Percentiles rank a stretch among this genome's conserved stretches.
Evolutionary conservation across 2,797 vertebrate species (phyloP).

Genomic region (Myotis findleyi): DNA sequence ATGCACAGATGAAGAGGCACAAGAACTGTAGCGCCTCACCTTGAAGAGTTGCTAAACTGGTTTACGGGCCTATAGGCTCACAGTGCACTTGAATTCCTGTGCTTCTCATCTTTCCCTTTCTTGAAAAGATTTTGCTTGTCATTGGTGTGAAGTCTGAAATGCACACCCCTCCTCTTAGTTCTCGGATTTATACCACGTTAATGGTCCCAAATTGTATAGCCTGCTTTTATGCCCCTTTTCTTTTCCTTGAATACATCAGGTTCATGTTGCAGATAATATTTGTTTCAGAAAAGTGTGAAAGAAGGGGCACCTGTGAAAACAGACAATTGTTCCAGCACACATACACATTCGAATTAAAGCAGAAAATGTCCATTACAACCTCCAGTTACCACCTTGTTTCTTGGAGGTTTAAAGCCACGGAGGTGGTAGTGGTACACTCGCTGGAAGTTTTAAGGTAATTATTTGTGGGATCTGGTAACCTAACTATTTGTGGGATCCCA

Average conservation of each 20-base stretch:
- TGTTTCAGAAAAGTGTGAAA: constrained; percentile 79
- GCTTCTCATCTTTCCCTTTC: constrained; percentile 85
- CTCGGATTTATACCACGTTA: constrained; percentile 68
- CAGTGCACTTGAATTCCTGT: constrained; percentile 78
- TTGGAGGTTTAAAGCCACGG: constrained; percentile 56
- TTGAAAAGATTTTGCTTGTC: constrained; percentile 83
- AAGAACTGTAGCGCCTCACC: constrained; percentile 62
- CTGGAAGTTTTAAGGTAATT: constrained; percentile 71
- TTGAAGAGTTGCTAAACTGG: constrained; percentile 81
- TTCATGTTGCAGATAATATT: constrained; percentile 80
- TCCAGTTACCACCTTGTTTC: constrained; percentile 70
- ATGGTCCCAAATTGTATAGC: constrained; percentile 62
- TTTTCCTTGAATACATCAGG: constrained; percentile 80
- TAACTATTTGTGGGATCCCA: constrained; percentile 3
- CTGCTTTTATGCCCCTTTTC: constrained; percentile 72
- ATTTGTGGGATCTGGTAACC: constrained; percentile 59
- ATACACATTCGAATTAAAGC: constrained; percentile 71
- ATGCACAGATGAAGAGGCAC: constrained; percentile 20
- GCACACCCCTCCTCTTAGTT: constrained; percentile 64
- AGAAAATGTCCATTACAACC: constrained; percentile 75
- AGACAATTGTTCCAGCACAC: constrained; percentile 71
- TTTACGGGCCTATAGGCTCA: constrained; percentile 78
- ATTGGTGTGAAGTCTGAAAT: constrained; percentile 80
- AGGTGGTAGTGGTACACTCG: constrained; percentile 53
- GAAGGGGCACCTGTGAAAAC: constrained; percentile 78